phyloP scores from a whole-genome alignment of 2,113 vertebrate genomes.

The Tychaedon coryphoeus region DNA sequence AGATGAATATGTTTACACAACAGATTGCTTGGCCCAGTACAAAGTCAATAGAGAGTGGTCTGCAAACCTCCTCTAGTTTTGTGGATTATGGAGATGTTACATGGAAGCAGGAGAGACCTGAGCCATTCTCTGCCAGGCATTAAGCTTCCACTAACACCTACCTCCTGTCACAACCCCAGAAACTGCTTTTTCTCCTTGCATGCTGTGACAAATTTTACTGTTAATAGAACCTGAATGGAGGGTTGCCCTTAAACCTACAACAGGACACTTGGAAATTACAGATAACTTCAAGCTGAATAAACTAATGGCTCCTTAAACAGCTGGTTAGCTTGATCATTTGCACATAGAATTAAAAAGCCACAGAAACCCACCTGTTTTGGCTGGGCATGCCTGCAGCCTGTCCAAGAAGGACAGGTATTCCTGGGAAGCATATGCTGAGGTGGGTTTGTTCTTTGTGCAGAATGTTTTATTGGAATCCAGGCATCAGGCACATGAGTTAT shows the following conservation, averaged over 20 bases:
- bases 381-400: background rate
- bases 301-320: background rate
- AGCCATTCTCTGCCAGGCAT: background rate
- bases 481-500: background rate
- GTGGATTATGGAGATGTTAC: background rate
- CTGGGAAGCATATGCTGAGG: background rate
- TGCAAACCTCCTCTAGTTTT: background rate
- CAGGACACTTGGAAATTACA: background rate
- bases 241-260: background rate
- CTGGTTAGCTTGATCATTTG: background rate
- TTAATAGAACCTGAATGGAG: background rate
- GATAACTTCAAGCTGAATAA: background rate
- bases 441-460: background rate
- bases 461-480: background rate
- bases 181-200: background rate
- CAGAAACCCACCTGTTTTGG: fast-evolving
- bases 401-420: background rate
- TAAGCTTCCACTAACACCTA: background rate
- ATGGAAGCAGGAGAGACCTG: background rate
- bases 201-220: background rate
- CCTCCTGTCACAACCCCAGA: background rate
- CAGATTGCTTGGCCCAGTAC: background rate
- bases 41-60: background rate
- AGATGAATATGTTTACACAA: background rate
- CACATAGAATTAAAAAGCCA: background rate